These are phyloP conservation scores for Orthonyx spaldingii DNA, from an alignment of 2,113 vertebrate genomes.

Conservation along the genomic window DNA sequence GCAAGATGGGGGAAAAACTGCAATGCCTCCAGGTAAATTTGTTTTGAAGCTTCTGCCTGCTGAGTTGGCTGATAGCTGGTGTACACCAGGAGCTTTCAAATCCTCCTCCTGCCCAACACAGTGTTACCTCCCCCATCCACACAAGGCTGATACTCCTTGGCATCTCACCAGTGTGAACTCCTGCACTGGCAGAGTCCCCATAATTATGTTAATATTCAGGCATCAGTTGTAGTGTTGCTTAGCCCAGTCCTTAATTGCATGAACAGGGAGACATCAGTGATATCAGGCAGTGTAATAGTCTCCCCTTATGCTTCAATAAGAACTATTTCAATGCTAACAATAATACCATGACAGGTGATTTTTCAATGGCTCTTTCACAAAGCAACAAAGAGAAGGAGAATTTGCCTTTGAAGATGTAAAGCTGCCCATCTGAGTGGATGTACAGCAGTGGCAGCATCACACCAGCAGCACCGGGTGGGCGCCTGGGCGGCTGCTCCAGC, in stretches of 20 bases:
- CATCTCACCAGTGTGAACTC: neutral
- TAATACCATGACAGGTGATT: neutral
- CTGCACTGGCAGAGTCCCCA: neutral
- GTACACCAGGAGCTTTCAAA: neutral
- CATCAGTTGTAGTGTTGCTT: neutral
- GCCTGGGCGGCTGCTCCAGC: neutral
- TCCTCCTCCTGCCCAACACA: neutral
- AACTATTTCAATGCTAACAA: neutral
- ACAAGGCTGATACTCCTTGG: neutral
- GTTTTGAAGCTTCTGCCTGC: neutral
- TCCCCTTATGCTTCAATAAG: neutral
- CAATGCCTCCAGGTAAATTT: neutral
- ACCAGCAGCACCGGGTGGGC: neutral
- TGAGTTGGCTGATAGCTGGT: neutral
- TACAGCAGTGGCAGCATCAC: neutral
- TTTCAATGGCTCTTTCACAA: neutral
- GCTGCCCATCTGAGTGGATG: neutral
- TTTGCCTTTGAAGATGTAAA: neutral
- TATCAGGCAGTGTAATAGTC: neutral
- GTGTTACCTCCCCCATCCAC: accelerated
- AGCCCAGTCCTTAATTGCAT: neutral
- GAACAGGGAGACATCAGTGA: neutral
- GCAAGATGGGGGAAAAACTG: neutral
- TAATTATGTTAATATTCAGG: neutral
- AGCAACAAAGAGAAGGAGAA: neutral